Conservation (phyloP, 2,888 invertebrate genomes). For the Xestia xanthographa region DNA sequence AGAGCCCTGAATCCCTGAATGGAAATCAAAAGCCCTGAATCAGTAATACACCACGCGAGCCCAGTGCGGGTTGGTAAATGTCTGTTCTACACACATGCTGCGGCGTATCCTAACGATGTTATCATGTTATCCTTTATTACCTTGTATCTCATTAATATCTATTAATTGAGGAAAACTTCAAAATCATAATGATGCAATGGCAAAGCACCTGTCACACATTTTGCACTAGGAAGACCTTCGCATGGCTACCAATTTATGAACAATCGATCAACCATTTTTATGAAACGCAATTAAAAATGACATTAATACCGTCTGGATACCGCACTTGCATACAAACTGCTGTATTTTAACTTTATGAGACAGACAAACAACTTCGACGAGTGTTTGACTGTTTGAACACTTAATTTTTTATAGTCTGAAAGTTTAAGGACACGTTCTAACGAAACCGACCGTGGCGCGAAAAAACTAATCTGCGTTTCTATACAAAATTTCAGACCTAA, state of each 20-base stretch:
- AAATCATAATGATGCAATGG: background rate
- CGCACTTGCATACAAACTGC: conserved; percentile 38
- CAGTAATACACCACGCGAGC: background rate
- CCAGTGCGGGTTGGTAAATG: background rate
- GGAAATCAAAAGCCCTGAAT: background rate
- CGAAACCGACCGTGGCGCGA: background rate
- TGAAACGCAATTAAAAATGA: conserved; percentile 14
- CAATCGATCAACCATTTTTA: conserved; percentile 33
- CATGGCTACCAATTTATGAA: conserved; percentile 15
- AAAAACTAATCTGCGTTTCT: background rate
- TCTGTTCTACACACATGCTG: background rate
- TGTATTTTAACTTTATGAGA: conserved; percentile 9
- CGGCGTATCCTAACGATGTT: background rate
- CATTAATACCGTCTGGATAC: background rate
- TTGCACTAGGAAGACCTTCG: conserved; percentile 29
- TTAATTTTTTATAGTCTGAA: background rate
- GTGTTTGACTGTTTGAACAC: background rate
- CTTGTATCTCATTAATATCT: background rate
- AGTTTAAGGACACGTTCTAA: background rate
- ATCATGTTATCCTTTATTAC: background rate
- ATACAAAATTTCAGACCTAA: too few relatives aligned
- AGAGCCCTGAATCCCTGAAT: too few relatives aligned
- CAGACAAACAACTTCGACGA: conserved; percentile 14
- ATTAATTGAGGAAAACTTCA: conserved; percentile 1
- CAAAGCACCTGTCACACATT: background rate